Conservation (phyloP, 1,140 invertebrate genomes). For the Dendrolimus kikuchii region DNA sequence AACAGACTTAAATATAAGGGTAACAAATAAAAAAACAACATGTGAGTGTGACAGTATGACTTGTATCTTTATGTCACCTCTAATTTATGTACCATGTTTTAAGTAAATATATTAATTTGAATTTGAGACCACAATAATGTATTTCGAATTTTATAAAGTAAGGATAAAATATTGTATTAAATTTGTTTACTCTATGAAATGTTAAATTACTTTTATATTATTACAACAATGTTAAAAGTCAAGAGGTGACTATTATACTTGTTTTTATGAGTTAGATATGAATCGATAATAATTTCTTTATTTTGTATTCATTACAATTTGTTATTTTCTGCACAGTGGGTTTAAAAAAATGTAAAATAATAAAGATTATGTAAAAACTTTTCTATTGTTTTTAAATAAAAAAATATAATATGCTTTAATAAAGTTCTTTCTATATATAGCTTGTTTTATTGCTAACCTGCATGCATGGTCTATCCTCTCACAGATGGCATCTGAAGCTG, state of each 20-base stretch:
- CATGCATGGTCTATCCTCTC: slow-evolving; percentile 62
- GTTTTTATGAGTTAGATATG: slow-evolving; percentile 19
- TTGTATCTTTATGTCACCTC: no score
- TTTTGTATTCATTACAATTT: slow-evolving; percentile 10
- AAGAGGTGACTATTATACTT: slow-evolving; percentile 28
- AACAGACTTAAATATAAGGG: no score
- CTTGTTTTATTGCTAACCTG: slow-evolving; percentile 35
- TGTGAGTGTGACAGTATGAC: no score
- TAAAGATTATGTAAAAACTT: slow-evolving; percentile 11
- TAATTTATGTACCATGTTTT: no score
- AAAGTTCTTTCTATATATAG: slow-evolving; percentile 36
- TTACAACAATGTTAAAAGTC: slow-evolving; percentile 32
- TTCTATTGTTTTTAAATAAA: slow-evolving; percentile 25
- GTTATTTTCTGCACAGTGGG: slow-evolving; percentile 13
- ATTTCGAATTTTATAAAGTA: no score
- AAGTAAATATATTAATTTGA: no score
- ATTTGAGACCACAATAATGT: no score
- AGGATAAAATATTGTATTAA: slow-evolving; percentile 2
- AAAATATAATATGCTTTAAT: slow-evolving; percentile 51
- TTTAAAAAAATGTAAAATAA: slow-evolving; percentile 7
- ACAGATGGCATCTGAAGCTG: slow-evolving; percentile 67
- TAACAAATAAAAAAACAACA: no score
- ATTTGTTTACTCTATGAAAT: slow-evolving; percentile 13
- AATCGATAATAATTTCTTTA: slow-evolving; percentile 11
- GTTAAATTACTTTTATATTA: slow-evolving; percentile 23